Evolutionary conservation across 1,140 invertebrate genomes (phyloP), one percentile per base, ranked within the genome.

Genomic region (Lerema accius): DNA sequence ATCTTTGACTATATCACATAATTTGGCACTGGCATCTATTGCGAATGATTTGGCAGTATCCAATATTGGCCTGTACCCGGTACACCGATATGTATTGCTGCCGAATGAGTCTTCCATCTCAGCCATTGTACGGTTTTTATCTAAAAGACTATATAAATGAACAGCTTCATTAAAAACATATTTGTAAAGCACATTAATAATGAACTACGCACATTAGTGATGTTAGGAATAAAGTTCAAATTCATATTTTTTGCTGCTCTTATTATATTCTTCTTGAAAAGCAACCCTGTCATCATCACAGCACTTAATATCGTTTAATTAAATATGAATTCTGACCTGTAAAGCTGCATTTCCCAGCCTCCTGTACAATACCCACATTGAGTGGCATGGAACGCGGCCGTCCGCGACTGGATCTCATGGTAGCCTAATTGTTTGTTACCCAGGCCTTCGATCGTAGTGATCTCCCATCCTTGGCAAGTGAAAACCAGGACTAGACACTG

Each of bases 311-410:
- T n/a, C n/a, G n/a, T n/a, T n/a, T n/a, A n/a, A 23, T 23, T 3
- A 23, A 3, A 16, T 35, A 6, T 63, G 5, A 3, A 23, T 23
- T 23, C 49, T 46, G 35, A 86, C 90, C 95, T 96, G 80, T 95
- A 94, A 93, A 97, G 94, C 67, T 95, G 95, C 96, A 97, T 97
- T 14, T 97, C 93, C 93, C 96, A 96, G 39, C 96, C 96, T 9
- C 96, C 94, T 0, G 95, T 95, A 66, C 96, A 98, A 82, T 93
- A 98, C 2, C 96, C 96, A 75, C 96, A 97, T 85, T 97, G 96
- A 0, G 95, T 94, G 1, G 94, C 96, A 82, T 95, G 94, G 75
- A 94, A 94, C 39, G 92, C 91, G 0, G 94, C 94, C 39, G 96
- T 78, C 10, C 93, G 80, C 55, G 93, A 93, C 87, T 96, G 95